Evolutionary conservation across 2,888 invertebrate genomes (phyloP).

Genomic region (Hololepta plana): DNA sequence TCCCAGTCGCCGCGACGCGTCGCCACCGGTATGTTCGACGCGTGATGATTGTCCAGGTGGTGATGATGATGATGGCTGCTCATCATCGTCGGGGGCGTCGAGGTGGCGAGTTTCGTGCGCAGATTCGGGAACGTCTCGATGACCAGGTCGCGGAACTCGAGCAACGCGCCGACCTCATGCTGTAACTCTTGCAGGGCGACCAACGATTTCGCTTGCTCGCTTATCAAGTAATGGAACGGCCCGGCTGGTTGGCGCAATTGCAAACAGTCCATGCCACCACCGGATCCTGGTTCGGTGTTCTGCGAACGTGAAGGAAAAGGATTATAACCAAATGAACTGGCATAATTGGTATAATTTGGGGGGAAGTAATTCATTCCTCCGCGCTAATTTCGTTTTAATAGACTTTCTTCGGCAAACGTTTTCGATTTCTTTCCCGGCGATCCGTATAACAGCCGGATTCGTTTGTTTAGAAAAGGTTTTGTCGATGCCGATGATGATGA

Average conservation of each 20-base stretch:
- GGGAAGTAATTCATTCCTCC: no score
- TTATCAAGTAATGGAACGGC: conserved; percentile 67
- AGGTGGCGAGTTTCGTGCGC: conserved; percentile 61
- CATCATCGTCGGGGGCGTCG: conserved; percentile 25
- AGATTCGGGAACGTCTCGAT: conserved; percentile 87
- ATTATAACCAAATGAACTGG: background rate
- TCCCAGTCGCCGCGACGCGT: conserved; percentile 57
- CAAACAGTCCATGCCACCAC: conserved; percentile 71
- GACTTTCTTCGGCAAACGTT: no score
- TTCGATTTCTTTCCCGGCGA: no score
- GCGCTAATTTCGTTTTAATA: no score
- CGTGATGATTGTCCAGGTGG: conserved; percentile 19
- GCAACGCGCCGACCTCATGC: conserved; percentile 74
- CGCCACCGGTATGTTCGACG: conserved; percentile 35
- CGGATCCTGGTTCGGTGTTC: conserved; percentile 30
- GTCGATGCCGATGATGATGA: no score
- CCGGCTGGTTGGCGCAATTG: conserved; percentile 49
- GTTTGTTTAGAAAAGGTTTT: no score
- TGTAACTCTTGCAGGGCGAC: conserved; percentile 78
- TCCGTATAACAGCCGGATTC: no score
- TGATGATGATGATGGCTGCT: conserved; percentile 22
- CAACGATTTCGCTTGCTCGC: conserved; percentile 77
- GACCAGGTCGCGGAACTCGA: conserved; percentile 86
- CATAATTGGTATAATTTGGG: background rate
- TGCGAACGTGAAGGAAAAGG: conserved; percentile 14